Base-by-base conservation (phyloP, 2,888 invertebrate species). In the Lasioglossum calceatum region DNA sequence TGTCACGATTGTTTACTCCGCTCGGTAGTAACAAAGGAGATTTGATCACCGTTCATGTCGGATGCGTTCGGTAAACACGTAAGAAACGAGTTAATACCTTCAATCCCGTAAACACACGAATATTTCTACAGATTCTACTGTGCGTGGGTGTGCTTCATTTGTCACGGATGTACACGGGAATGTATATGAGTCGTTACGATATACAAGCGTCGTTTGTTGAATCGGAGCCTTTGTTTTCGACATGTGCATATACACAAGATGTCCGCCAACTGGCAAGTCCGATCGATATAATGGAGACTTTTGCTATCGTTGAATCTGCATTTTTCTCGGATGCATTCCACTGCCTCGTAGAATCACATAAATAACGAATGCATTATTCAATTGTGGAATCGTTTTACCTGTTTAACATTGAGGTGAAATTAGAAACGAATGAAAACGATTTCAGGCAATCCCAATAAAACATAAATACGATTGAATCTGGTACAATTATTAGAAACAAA, bases 181-280 rank as follows among this genome's bases (percentile, higher is more conserved):
- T n/a, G n/a, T 72, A 72, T 3, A 44, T 12, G 16, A n/a, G 44
- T 16, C n/a, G 42, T 72, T 44, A 27, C 12, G n/a, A 42, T n/a
- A 42, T 16, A n/a, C 42, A 27, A 72, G 71, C 44, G 42, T 42
- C 44, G n/a, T 72, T 44, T 54, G 42, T 72, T 72, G 27, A 27
- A 42, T 72, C 44, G 44, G 36, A 42, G 72, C 44, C 44, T 44
- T 72, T 72, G 72, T 72, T 72, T 72, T 72, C 44, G 72, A 72
- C 42, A 8, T 27, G 44, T 54, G 54, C 23, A 10, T 10, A 54
- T 10, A 23, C 10, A 10, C 72, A 44, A 72, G 72, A 72, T 72
- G 72, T 72, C 72, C 44, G 44, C 72, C 42, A 72, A 44, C 72
- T 12, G 44, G 42, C 44, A 44, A 27, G 27, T 4, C 1, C 44